A percentile compares a stretch with the other conserved stretches of the same genome.
phyloP scores from a whole-genome alignment of 1,140 invertebrate genomes.

The Plectrocnemia conspersa region DNA sequence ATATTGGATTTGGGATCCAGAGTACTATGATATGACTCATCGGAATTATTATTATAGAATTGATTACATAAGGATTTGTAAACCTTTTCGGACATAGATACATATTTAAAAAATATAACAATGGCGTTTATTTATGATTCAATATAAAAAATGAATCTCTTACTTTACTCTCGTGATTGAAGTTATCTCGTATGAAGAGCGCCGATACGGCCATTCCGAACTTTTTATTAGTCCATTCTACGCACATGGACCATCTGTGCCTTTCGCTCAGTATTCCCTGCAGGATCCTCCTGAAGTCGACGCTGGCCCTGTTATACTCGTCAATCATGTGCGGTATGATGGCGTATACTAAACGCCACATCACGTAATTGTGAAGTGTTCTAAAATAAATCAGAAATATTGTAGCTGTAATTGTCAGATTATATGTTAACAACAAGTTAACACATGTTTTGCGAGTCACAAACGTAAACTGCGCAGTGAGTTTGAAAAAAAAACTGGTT shows the following conservation, averaged over 20 bases:
- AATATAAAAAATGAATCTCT: conserved; percentile 20
- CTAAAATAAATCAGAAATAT: too few relatives aligned
- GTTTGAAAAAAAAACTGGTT: too few relatives aligned
- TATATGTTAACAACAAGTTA: too few relatives aligned
- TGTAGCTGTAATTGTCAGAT: too few relatives aligned
- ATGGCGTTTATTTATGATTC: conserved; percentile 2
- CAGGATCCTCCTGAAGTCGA: conserved; percentile 77
- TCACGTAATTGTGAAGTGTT: conserved; percentile 75
- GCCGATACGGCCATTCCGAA: conserved; percentile 79
- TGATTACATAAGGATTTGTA: too few relatives aligned
- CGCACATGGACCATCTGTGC: conserved; percentile 73
- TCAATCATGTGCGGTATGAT: conserved; percentile 78
- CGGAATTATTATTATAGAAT: too few relatives aligned
- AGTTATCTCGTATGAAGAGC: conserved; percentile 76
- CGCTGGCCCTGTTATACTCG: conserved; percentile 68
- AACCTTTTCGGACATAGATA: too few relatives aligned
- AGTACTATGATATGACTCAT: too few relatives aligned
- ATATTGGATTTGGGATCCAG: too few relatives aligned
- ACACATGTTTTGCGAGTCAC: too few relatives aligned
- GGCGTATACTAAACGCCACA: conserved; percentile 70
- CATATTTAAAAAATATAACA: conserved; percentile 6
- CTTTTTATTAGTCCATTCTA: conserved; percentile 82
- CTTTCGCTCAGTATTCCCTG: conserved; percentile 72
- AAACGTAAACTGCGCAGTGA: too few relatives aligned
- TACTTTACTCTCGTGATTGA: conserved; percentile 78